Conservation (phyloP, 2,113 vertebrate species). For the Tragelaphus strepsiceros region DNA sequence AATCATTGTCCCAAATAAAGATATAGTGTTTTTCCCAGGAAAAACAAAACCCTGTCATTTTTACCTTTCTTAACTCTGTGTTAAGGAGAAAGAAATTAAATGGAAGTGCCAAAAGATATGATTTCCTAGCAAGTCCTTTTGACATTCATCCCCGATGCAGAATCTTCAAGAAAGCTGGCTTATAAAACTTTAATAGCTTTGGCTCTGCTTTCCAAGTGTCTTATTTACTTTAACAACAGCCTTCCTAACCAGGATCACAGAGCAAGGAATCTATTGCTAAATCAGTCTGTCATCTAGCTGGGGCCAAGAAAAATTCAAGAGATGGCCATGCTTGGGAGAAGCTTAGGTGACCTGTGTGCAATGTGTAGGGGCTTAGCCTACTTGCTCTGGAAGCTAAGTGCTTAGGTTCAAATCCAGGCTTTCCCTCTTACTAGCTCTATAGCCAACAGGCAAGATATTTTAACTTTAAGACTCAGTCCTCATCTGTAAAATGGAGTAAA, state of each 20-base stretch:
- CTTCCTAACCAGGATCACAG: slow-evolving; percentile 9
- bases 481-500: neutral
- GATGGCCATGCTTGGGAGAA: neutral
- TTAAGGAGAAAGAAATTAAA: slow-evolving; percentile 37
- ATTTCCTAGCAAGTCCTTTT: slow-evolving; percentile 32
- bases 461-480: neutral
- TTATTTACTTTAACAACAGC: slow-evolving; percentile 45
- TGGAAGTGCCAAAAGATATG: slow-evolving; percentile 5
- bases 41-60: slow-evolving; percentile 54
- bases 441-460: neutral
- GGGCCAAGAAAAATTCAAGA: neutral
- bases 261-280: neutral
- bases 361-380: neutral
- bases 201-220: neutral
- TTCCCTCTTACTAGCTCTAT: neutral
- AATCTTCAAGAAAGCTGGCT: slow-evolving; percentile 23
- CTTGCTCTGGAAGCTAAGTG: neutral
- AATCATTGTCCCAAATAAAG: neutral
- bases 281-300: neutral
- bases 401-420: neutral
- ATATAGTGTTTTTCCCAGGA: slow-evolving; percentile 6
- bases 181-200: slow-evolving; percentile 34
- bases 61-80: slow-evolving; percentile 36
- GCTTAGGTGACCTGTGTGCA: neutral
- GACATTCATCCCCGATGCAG: neutral